These are phyloP conservation scores for Nycticryphes semicollaris DNA, from an alignment of 2,113 vertebrate species.

Conservation along the genomic window DNA sequence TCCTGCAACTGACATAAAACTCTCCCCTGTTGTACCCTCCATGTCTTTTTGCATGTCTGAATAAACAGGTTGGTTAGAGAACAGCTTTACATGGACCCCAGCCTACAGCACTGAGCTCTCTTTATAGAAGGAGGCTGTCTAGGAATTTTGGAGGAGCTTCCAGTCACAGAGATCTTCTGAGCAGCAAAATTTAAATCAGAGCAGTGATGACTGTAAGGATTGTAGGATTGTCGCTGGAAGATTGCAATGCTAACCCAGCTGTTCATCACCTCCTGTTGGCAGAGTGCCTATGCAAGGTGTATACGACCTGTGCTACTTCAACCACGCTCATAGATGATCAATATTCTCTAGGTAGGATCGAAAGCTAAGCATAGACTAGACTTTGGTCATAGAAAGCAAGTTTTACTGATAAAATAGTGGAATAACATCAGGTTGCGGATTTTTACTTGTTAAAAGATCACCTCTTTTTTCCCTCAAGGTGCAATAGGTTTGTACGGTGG, in stretches of 20 bases:
- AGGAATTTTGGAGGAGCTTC: not conserved
- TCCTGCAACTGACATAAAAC: not conserved
- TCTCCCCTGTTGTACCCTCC: not conserved
- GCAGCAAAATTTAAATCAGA: not conserved
- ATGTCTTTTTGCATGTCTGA: not conserved
- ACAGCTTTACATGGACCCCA: not conserved
- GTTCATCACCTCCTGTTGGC: not conserved
- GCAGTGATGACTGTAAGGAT: not conserved
- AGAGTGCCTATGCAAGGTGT: not conserved
- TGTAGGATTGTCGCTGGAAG: not conserved
- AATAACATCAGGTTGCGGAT: not conserved
- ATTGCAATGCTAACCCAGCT: not conserved
- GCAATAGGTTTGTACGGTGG: not conserved
- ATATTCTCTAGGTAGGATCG: not conserved
- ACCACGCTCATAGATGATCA: not conserved
- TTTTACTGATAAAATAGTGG: not conserved
- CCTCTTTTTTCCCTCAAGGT: not conserved
- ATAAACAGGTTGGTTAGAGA: not conserved
- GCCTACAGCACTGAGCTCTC: not conserved
- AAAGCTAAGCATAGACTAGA: not conserved
- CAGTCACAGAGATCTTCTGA: not conserved
- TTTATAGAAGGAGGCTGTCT: not conserved
- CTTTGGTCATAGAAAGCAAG: not conserved
- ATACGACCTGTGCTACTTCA: not conserved
- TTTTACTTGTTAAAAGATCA: not conserved